Evolutionary conservation across 2,888 invertebrate species (phyloP), one percentile per base, ranked within the genome.

Genomic region (Andrena fulva): DNA sequence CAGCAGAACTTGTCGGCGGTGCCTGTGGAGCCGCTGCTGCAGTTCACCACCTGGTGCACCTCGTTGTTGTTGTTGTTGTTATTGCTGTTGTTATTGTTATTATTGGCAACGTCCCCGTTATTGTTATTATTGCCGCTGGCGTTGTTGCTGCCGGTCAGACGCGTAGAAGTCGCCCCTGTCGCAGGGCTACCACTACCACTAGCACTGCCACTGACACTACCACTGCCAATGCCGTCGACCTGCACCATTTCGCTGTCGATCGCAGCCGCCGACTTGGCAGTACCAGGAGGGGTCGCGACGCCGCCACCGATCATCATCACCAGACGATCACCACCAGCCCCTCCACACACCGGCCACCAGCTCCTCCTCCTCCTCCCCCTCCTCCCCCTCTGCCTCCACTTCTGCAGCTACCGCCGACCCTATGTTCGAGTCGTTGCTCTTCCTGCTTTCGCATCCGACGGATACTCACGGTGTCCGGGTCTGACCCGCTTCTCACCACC

Each of bases 301-400:
- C 92, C 91, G 87, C 93, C 93, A 89, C 92, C 93, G 91, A 93
- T 93, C 93, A 93, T 93, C 92, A 93, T 93, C 90, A 92, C 92
- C 92, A 89, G 87, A 84, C 88, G 86, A 87, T 87, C 87, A 82
- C 84, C 85, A 84, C 84, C 84, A 68, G 85, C 86, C 85, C 87
- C 85, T 86, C 89, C 88, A 85, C 85, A 80, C 88, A 69, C 77
- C 86, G 77, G 66, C 62, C 75, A 88, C 74, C 84, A 82, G 79
- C 86, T 20, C 20, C 20, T 77, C 86, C 87, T 84, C 86, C 85
- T 74, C 83, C 84, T 84, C 84, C 79, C 77, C 83, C 50, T 72
- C 84, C 52, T 68, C 77, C 75, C 42, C 73, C 62, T 70, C 80
- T 73, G 77, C 60, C 80, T 74, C 84, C 86, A 82, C 82, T 63